Base-by-base conservation (phyloP, 2,797 vertebrate genomes). In the Sphenodon punctatus region DNA sequence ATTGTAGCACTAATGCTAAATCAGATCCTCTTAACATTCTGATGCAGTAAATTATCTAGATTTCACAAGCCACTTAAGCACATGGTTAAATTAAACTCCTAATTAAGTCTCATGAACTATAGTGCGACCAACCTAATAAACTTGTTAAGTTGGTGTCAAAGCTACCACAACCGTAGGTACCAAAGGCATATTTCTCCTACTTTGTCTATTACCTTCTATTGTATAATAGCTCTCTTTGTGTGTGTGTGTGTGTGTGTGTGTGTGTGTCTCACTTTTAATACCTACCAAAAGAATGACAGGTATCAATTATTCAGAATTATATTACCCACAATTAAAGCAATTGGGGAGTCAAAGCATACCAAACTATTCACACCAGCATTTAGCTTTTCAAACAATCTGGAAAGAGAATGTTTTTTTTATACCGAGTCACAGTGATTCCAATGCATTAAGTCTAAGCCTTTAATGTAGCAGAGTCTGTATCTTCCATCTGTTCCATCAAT, bases 401-500 rank as follows among this genome's bases (percentile, higher is more conserved):
- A 87, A 64, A 76, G 43, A 76, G 84, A 84, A 41, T 82, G 64
- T 87, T 91, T 91, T 69, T 71, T 91, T 69, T 71, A 91, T 88
- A 59, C 45, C 68, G 78, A 91, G 82, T 78, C 86, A 67, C 78
- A 88, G 89, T 90, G 92, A 93, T 91, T 89, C 82, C 84, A 70
- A 55, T 81, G 79, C 89, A 92, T 93, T 93, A 92, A 94, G 85
- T 93, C 78, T 75, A 92, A 91, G 68, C 93, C 84, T 84, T 87
- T 89, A 91, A 90, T 90, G 88, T 82, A 74, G 87, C 3, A 3
- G 78, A 90, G 75, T 92, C 91, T 93, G 87, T 88, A 70, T 87
- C 87, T 92, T 89, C 92, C 90, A 93, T 93, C 92, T 94, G 92
- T 92, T 93, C 90, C 58, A 93, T 93, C 90, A 90, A 92, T 93